These are phyloP conservation scores for Puffinus mauretanicus DNA, from an alignment of 2,113 vertebrate species.

Conservation along the genomic window DNA sequence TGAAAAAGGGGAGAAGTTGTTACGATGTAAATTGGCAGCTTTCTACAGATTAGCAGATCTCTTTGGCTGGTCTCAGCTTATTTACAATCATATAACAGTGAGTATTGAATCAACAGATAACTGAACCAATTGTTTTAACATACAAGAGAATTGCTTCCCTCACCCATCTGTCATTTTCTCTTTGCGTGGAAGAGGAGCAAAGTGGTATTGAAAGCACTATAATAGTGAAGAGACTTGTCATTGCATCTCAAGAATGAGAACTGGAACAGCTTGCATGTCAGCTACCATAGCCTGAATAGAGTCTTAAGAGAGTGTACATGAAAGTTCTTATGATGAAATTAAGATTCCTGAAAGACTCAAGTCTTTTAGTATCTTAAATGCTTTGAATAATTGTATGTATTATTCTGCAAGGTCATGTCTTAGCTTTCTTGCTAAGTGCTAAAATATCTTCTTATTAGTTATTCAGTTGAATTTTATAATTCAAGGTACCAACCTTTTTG, in stretches of 20 bases:
- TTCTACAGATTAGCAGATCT: conserved; percentile 94
- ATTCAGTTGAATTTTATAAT: background rate
- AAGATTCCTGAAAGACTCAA: background rate
- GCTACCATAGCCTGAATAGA: background rate
- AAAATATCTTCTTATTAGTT: background rate
- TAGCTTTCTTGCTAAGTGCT: background rate
- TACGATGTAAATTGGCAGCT: conserved; percentile 93
- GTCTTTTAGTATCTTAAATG: background rate
- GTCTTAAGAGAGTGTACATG: conserved; percentile 14
- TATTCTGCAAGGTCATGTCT: background rate
- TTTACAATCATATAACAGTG: conserved; percentile 99
- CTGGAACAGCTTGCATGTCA: background rate
- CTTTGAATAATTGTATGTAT: background rate
- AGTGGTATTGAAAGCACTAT: background rate
- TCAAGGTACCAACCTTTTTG: background rate
- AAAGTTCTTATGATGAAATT: background rate
- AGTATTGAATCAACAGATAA: conserved; percentile 57
- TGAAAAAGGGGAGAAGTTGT: conserved; percentile 94
- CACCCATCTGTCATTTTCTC: background rate
- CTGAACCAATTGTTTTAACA: conserved; percentile 5
- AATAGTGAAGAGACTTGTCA: conserved; percentile 23
- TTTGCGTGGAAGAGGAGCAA: background rate
- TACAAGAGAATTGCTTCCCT: background rate
- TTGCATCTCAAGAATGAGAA: background rate
- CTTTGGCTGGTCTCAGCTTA: conserved; percentile 97